These are phyloP conservation scores for Dasyurus viverrinus DNA, from an alignment of 2,113 vertebrate species.

Conservation along the genomic window DNA sequence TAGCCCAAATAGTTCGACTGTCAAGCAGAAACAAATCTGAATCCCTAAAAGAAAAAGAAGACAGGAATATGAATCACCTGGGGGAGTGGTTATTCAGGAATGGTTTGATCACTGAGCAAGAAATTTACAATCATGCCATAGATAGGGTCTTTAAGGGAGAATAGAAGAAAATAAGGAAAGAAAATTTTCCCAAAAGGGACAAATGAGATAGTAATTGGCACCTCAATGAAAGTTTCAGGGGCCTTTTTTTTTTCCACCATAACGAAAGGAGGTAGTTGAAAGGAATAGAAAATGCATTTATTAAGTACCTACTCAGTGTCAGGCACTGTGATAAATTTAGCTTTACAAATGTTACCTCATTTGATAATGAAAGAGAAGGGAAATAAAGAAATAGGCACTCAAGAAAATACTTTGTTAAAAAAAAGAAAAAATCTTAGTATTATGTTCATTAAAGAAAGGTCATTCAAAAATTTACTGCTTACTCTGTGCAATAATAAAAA, in stretches of 20 bases:
- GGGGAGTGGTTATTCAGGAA: neutral
- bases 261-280: neutral
- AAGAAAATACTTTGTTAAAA: neutral
- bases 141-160: neutral
- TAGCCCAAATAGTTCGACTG: constrained; percentile 95
- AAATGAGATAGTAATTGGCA: neutral
- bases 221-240: neutral
- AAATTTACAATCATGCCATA: neutral
- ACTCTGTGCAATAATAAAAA: neutral
- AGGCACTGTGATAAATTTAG: neutral
- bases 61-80: neutral
- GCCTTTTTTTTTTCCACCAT: neutral
- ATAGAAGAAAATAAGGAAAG: neutral
- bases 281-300: neutral
- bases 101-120: neutral
- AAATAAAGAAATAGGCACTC: neutral
- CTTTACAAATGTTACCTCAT: neutral
- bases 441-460: neutral
- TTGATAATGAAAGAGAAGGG: neutral
- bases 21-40: constrained; percentile 95
- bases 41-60: constrained; percentile 84
- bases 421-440: neutral
- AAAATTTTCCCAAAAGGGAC: accelerated
- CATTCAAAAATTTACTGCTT: neutral
- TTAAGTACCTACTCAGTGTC: neutral